Conservation (phyloP, 2,797 vertebrate species). For the Neosilurus mollespiculum region DNA sequence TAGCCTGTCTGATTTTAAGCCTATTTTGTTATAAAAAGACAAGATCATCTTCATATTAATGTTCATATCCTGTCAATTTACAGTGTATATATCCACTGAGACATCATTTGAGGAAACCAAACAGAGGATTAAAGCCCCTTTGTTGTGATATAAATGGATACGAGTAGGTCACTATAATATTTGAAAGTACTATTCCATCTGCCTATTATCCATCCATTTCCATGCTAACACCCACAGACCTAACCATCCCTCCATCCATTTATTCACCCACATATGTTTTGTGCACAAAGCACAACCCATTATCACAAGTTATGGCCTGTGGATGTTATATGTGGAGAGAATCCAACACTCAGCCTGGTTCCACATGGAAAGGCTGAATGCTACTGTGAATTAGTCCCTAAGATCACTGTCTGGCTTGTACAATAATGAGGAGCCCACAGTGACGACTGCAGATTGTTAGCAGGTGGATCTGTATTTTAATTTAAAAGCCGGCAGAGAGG, state of each 20-base stretch:
- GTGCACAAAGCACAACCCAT: constrained; percentile 4
- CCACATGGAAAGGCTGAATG: constrained; percentile 9
- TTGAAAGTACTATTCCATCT: constrained; percentile 2
- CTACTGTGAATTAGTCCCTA: not conserved
- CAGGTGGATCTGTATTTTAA: constrained; percentile 30
- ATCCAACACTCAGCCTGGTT: constrained; percentile 1
- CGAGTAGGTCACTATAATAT: not conserved
- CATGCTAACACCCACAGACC: constrained; percentile 6
- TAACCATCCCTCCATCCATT: constrained; percentile 10
- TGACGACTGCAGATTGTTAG: constrained; percentile 1
- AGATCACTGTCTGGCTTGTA: constrained; percentile 15
- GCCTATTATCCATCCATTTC: constrained; percentile 22
- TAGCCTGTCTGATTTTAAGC: not conserved
- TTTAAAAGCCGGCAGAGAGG: constrained; percentile 12
- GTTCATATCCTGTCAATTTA: not conserved
- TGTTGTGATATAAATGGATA: constrained; percentile 5
- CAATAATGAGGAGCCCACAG: constrained; percentile 14
- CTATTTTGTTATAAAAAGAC: not conserved
- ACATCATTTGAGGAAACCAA: not conserved
- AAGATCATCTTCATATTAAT: not conserved
- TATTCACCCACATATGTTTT: constrained; percentile 6
- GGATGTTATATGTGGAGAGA: not conserved
- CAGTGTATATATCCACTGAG: not conserved
- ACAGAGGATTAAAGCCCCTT: not conserved
- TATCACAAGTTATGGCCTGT: not conserved